Evolutionary conservation across 2,797 vertebrate genomes (phyloP).

Genomic region (Etheostoma nigrum): DNA sequence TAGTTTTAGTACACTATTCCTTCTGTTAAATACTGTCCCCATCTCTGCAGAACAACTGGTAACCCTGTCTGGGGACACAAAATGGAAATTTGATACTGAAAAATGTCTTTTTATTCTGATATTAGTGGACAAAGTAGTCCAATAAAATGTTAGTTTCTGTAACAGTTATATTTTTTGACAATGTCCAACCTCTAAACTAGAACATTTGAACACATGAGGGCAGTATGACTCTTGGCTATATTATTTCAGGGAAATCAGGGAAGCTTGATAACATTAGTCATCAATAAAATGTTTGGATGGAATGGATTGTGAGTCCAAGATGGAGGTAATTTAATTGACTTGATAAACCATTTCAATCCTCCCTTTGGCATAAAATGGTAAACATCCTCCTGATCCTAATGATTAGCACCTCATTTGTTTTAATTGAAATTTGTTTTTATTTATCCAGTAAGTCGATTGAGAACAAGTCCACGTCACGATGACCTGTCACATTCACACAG

Average conservation of each 20-base stretch:
- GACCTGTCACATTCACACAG: too few species aligned
- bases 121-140: background rate
- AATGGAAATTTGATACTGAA: too few species aligned
- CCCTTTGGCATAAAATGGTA: background rate
- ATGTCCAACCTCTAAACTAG: background rate
- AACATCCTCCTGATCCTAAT: background rate
- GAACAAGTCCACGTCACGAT: too few species aligned
- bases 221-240: background rate
- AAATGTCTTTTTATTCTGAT: background rate
- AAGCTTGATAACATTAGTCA: too few species aligned
- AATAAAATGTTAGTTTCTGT: background rate
- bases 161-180: background rate
- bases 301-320: background rate
- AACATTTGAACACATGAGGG: background rate
- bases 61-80: too few species aligned
- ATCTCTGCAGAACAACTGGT: too few species aligned
- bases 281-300: background rate
- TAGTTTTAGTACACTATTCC: background rate
- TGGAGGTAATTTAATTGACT: background rate
- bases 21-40: too few species aligned
- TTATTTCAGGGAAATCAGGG: too few species aligned
- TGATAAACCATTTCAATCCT: background rate
- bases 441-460: too few species aligned
- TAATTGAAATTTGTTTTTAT: too few species aligned
- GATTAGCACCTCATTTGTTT: background rate